Evolutionary conservation across 2,888 invertebrate genomes (phyloP).

Genomic region (Neocrepidodera transversa): DNA sequence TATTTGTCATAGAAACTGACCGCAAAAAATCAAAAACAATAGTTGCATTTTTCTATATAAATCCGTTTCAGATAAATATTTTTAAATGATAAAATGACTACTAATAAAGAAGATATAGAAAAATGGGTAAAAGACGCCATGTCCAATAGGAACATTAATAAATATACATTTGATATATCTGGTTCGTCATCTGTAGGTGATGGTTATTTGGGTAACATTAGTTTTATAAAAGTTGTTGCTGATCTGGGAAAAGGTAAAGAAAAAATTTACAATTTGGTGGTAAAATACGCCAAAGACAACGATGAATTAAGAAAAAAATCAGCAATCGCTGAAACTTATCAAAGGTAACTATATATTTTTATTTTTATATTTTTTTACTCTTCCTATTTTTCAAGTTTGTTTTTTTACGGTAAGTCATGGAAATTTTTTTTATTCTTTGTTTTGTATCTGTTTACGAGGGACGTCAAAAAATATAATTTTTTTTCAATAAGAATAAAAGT

Average conservation of each 20-base stretch:
- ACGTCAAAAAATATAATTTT: too few relatives aligned
- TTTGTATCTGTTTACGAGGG: too few relatives aligned
- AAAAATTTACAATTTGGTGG: conserved; percentile 41
- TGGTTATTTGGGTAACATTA: conserved; percentile 47
- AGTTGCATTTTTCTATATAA: too few relatives aligned
- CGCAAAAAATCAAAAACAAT: too few relatives aligned
- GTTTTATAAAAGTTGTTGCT: conserved; percentile 40
- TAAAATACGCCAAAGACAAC: conserved; percentile 46
- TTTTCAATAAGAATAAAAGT: too few relatives aligned
- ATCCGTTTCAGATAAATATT: too few relatives aligned
- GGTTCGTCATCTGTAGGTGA: conserved; percentile 45
- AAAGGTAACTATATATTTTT: conserved; percentile 39
- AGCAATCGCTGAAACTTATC: conserved; percentile 38
- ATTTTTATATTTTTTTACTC: too few relatives aligned
- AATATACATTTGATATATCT: conserved; percentile 37
- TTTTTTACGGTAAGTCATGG: too few relatives aligned
- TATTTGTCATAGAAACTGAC: too few relatives aligned
- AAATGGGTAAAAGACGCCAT: conserved; percentile 40
- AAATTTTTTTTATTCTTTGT: too few relatives aligned
- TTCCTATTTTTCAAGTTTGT: too few relatives aligned
- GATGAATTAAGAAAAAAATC: conserved; percentile 41
- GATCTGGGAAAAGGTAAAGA: conserved; percentile 20
- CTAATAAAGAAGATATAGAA: conserved; percentile 34
- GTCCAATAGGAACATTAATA: conserved; percentile 32
- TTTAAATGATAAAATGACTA: conserved; percentile 30